Evolutionary conservation across 1,140 invertebrate genomes (phyloP).

Genomic region (Diachasma alloeum): DNA sequence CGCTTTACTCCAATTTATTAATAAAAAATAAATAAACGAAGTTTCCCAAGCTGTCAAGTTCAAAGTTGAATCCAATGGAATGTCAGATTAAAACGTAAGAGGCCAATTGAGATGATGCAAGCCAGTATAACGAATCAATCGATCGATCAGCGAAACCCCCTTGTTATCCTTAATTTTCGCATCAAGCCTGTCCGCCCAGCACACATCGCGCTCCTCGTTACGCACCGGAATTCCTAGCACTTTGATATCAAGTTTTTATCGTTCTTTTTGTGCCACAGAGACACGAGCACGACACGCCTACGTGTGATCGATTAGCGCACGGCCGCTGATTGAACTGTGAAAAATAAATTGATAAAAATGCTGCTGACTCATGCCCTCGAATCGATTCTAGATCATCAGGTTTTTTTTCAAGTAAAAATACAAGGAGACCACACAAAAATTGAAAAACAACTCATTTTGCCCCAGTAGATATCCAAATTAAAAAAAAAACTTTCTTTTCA

Average conservation of each 20-base stretch:
- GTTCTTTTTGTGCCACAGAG: neutral
- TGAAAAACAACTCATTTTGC: too few species aligned
- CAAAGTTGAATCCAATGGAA: neutral
- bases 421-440: too few species aligned
- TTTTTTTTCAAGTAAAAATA: too few species aligned
- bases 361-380: neutral
- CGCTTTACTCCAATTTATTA: too few species aligned
- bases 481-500: too few species aligned
- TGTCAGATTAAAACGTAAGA: neutral
- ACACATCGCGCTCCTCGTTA: neutral
- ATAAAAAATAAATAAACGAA: neutral
- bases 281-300: neutral
- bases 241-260: neutral
- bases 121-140: neutral
- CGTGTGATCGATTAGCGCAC: neutral
- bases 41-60: neutral
- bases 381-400: too few species aligned
- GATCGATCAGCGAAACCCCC: neutral
- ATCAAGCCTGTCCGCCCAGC: conserved; percentile 8
- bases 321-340: neutral
- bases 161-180: conserved; percentile 8
- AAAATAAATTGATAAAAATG: neutral
- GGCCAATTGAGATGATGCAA: neutral
- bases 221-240: neutral
- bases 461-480: too few species aligned